A percentile compares a stretch with the other conserved stretches of the same genome.
These are phyloP conservation scores for Plusia festucae DNA, from an alignment of 2,888 invertebrate species.

Conservation along the genomic window DNA sequence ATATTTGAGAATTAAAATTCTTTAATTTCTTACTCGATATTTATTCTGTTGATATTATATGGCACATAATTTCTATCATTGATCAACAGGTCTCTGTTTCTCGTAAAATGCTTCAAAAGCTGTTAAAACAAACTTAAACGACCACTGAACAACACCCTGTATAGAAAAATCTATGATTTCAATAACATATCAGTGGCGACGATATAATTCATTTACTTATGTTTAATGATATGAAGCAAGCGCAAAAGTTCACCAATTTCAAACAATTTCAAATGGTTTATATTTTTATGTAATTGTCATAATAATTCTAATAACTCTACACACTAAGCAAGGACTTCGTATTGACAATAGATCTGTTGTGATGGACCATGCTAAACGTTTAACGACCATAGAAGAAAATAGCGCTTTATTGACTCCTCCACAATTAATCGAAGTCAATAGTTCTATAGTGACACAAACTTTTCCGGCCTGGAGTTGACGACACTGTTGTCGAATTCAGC, in stretches of 20 bases:
- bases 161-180: slow-evolving; percentile 58
- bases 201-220: slow-evolving; percentile 74
- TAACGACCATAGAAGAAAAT: too few species aligned
- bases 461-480: too few species aligned
- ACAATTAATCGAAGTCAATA: too few species aligned
- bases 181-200: slow-evolving; percentile 52
- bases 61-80: not conserved
- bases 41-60: not conserved
- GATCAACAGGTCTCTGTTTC: not conserved
- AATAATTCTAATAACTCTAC: slow-evolving; percentile 41
- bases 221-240: slow-evolving; percentile 87
- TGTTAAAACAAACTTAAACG: slow-evolving; percentile 28
- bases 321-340: slow-evolving; percentile 29
- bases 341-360: slow-evolving; percentile 22
- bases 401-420: too few species aligned
- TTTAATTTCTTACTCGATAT: not conserved
- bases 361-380: not conserved
- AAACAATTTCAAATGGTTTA: slow-evolving; percentile 49
- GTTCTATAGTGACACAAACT: too few species aligned
- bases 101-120: not conserved
- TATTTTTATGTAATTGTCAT: slow-evolving; percentile 19
- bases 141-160: slow-evolving; percentile 40
- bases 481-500: too few species aligned
- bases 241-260: slow-evolving; percentile 71
- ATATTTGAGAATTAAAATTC: not conserved